Conservation (phyloP, 1,140 invertebrate species). For the Philotrypesis tridentata region DNA sequence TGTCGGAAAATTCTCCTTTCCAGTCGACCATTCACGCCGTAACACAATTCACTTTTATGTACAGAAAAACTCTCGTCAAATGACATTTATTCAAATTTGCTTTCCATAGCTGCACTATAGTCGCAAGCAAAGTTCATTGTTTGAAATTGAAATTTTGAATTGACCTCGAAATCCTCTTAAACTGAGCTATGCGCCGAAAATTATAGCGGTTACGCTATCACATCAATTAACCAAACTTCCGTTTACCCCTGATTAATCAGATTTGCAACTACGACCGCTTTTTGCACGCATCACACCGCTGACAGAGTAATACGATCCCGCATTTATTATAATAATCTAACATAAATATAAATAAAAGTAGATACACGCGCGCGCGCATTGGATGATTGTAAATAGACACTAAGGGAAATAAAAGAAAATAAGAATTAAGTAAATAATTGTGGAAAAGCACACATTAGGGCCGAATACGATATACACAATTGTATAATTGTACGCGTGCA, state of each 20-base stretch:
- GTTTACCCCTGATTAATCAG: not conserved
- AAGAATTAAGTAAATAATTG: not conserved
- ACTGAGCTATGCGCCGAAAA: no score
- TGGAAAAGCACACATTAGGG: not conserved
- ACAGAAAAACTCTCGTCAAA: no score
- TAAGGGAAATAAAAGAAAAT: not conserved
- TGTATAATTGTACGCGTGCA: not conserved
- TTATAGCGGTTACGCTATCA: not conserved
- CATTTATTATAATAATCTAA: not conserved
- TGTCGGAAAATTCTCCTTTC: not conserved
- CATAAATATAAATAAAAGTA: not conserved
- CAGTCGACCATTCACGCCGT: no score
- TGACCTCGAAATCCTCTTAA: no score
- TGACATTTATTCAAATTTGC: no score
- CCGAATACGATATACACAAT: not conserved
- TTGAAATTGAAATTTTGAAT: no score
- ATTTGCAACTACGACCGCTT: not conserved
- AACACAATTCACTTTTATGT: no score
- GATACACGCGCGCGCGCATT: not conserved
- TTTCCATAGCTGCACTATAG: no score
- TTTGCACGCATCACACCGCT: not conserved
- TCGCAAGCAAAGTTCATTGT: no score
- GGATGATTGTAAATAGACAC: not conserved
- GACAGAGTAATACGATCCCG: not conserved
- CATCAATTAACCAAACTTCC: not conserved